These are phyloP conservation scores for Epizoanthus scotinus DNA, from an alignment of 92 coral and sea anemone species.

Conservation along the genomic window DNA sequence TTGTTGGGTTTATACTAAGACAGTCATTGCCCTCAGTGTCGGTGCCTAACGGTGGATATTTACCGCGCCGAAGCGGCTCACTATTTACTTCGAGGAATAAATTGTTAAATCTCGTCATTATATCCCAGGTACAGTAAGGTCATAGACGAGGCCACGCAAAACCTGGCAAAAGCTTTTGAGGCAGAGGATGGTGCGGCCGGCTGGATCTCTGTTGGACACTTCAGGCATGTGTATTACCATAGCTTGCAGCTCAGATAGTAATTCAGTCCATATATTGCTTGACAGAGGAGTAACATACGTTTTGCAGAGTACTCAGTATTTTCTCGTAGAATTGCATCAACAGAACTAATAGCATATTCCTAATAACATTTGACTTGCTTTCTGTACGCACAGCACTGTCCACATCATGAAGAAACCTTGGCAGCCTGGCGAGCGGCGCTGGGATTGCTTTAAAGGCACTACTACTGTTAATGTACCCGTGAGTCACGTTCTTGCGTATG, in stretches of 20 bases:
- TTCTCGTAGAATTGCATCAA: no score
- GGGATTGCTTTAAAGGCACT: constrained; percentile 57
- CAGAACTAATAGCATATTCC: no score
- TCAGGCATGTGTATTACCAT: constrained; percentile 36
- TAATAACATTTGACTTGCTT: background rate
- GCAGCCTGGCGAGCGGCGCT: constrained; percentile 25
- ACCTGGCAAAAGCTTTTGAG: constrained; percentile 28
- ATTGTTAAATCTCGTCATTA: no score
- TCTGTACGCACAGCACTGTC: constrained; percentile 29
- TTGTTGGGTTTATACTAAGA: no score
- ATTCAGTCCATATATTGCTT: no score
- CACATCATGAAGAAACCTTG: constrained; percentile 47
- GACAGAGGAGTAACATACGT: no score
- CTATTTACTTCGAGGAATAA: no score
- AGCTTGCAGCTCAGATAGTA: no score
- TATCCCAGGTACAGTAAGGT: constrained; percentile 27
- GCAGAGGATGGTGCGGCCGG: constrained; percentile 43
- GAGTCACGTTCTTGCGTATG: constrained; percentile 37
- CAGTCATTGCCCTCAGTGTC: no score
- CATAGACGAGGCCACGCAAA: constrained; percentile 33
- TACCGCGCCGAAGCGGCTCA: no score
- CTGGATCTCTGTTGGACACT: constrained; percentile 41
- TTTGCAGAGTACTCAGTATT: no score
- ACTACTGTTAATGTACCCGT: constrained; percentile 42
- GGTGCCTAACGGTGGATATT: no score